Evolutionary conservation across 2,113 vertebrate genomes (phyloP), one percentile per base, ranked within the genome.

Genomic region (Silurus meridionalis): DNA sequence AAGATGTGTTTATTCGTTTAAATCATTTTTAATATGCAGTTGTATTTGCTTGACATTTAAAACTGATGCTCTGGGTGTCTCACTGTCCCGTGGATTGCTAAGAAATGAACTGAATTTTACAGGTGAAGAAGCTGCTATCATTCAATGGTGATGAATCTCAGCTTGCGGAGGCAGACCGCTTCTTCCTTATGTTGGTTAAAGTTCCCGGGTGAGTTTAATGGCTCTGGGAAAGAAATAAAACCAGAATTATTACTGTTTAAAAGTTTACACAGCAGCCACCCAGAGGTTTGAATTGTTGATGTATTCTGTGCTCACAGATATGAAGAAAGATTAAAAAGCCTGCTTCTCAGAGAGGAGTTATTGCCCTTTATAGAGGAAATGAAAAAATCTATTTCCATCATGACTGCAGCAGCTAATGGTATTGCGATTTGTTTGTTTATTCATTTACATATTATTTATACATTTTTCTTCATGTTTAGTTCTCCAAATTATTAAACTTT

Each of bases 341-440:
- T 96, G 91, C 89, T 95, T 71, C 93, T 96, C 75, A 93, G 93
- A 87, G 95, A 96, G 83, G 96, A 97, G 83, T 96, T 97, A 87
- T 94, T 92, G 46, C 95, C 95, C 28, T 91, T 93, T 4, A 92
- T 96, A 88, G 93, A 93, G 60, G 90, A 95, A 0, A 87, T 95
- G 77, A 94, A 92, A 48, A 88, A 90, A 37, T 94, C 94, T 15
- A 87, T 96, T 81, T 89, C 88, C 23, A 88, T 93, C 83, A 92
- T 96, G 93, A 94, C 86, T 0, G 92, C 92, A 61, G 96, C 94
- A 13, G 95, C 95, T 2, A 90, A 90, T 13, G 96, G 96, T 96
- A 91, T 64, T 25, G 2, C 15, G 21, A 21, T 8, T 53, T 2
- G 10, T 58, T 10, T 79, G 5, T 48, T 37, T 23, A 21, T 48